Conservation (phyloP, 2,888 invertebrate genomes). For the Fissipunctia ypsillon region DNA sequence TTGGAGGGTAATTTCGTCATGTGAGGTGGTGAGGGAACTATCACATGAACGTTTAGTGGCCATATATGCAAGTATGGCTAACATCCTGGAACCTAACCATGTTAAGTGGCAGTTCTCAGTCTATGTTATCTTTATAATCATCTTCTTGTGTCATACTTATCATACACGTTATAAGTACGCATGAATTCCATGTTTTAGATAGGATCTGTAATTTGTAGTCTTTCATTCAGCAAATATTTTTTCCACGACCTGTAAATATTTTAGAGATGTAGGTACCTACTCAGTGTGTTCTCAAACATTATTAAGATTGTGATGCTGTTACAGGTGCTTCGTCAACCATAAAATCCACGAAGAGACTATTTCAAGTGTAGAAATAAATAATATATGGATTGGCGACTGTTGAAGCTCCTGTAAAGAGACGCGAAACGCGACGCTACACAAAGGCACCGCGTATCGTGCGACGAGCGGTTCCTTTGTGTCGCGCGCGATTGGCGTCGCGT, state of each 20-base stretch:
- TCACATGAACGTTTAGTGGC: slow-evolving; percentile 22
- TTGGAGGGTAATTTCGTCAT: slow-evolving; percentile 35
- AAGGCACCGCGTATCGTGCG: no score
- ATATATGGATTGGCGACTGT: not conserved
- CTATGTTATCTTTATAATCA: not conserved
- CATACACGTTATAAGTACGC: no score
- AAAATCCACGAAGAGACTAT: not conserved
- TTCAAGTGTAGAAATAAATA: not conserved
- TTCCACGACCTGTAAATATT: not conserved
- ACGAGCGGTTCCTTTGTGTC: no score
- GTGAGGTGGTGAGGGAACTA: slow-evolving; percentile 14
- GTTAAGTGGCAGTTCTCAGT: not conserved
- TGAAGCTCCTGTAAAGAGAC: no score
- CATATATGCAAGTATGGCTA: not conserved
- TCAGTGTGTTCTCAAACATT: not conserved
- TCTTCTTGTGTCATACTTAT: not conserved
- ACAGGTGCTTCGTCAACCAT: not conserved
- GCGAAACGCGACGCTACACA: no score
- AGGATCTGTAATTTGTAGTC: not conserved
- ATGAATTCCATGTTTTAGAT: not conserved
- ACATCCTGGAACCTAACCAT: not conserved
- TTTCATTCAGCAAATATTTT: not conserved
- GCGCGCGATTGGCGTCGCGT: no score
- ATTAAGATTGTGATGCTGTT: not conserved
- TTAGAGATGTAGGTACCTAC: not conserved